Conservation (phyloP, 2,888 invertebrate species). For the Tetropium fuscum region DNA sequence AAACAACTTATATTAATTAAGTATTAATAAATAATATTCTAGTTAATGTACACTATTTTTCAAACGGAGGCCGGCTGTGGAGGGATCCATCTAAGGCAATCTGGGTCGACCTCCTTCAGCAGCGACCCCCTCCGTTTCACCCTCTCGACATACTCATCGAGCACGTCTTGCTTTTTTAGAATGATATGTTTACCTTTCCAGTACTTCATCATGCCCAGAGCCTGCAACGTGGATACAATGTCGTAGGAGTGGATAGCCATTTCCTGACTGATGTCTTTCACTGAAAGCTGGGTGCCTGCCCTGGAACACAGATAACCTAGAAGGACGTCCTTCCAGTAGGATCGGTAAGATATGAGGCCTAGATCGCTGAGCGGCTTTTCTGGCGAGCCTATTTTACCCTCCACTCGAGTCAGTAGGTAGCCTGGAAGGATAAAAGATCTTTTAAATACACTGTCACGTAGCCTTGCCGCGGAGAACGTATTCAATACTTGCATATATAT, state of each 20-base stretch:
- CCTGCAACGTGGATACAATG: slow-evolving; percentile 94
- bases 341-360: slow-evolving; percentile 96
- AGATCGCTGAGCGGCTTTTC: slow-evolving; percentile 98
- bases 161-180: slow-evolving; percentile 92
- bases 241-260: slow-evolving; percentile 98
- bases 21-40: slow-evolving; percentile 22
- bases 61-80: slow-evolving; percentile 68
- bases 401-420: slow-evolving; percentile 94
- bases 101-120: slow-evolving; percentile 89
- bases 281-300: slow-evolving; percentile 88
- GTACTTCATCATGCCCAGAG: slow-evolving; percentile 97
- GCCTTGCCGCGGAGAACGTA: no score
- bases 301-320: slow-evolving; percentile 91
- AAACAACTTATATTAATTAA: no score
- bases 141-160: slow-evolving; percentile 92
- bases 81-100: slow-evolving; percentile 91
- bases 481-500: no score
- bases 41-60: slow-evolving; percentile 25
- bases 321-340: slow-evolving; percentile 98
- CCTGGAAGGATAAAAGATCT: no score
- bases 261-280: slow-evolving; percentile 91
- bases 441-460: no score
- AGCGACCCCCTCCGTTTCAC: slow-evolving; percentile 80
- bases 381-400: slow-evolving; percentile 98
- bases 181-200: slow-evolving; percentile 97